A percentile compares a stretch with the other conserved stretches of the same genome.
phyloP scores from a whole-genome alignment of 2,797 vertebrate genomes.

The Argyrosomus regius region DNA sequence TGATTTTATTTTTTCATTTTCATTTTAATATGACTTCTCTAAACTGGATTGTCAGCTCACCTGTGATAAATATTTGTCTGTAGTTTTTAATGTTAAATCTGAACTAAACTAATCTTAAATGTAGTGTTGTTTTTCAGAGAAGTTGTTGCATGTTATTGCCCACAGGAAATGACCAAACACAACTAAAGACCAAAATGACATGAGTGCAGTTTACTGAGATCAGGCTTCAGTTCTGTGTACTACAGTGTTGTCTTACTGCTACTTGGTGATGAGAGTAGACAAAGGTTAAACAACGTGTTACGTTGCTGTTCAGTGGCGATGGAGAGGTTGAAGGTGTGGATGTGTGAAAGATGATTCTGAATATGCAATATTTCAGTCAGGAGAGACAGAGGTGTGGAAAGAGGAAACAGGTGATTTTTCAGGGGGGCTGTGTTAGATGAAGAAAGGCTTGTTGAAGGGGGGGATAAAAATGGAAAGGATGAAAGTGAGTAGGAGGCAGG shows the following conservation, averaged over 20 bases:
- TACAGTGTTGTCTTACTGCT: background rate
- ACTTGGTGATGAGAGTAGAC: background rate
- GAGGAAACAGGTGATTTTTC: conserved; percentile 29
- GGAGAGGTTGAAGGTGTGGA: conserved; percentile 46
- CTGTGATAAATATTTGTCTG: no score
- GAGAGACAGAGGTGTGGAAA: conserved; percentile 50
- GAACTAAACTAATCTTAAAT: no score
- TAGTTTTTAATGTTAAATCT: no score
- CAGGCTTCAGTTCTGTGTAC: background rate
- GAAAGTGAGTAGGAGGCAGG: conserved; percentile 42
- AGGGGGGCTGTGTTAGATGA: background rate
- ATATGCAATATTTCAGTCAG: conserved; percentile 43
- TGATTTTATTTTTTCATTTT: no score
- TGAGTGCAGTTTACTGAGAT: background rate
- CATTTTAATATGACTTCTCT: no score
- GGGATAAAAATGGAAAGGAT: conserved; percentile 50
- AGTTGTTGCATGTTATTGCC: no score
- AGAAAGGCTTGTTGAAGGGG: conserved; percentile 41
- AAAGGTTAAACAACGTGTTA: conserved; percentile 16
- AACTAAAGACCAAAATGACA: background rate
- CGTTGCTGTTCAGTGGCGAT: conserved; percentile 7
- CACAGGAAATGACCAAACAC: background rate
- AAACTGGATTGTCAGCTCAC: no score
- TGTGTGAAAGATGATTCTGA: conserved; percentile 57
- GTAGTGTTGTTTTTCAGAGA: no score